Conservation (phyloP, 2,113 vertebrate species). For the Lophochroa leadbeateri region DNA sequence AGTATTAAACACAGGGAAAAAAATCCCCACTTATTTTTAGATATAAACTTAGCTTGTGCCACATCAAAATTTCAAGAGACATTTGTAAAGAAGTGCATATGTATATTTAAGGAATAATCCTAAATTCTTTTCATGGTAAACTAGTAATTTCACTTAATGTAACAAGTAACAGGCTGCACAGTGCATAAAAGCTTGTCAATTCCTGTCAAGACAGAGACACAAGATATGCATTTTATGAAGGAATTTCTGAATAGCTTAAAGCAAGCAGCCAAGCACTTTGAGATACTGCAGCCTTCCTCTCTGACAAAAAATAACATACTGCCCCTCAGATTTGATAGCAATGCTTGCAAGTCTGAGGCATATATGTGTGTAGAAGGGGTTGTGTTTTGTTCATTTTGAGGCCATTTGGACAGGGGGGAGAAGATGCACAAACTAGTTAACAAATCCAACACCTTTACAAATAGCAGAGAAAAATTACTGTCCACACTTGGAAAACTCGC, state of each 20-base stretch:
- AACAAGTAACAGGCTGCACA: not conserved
- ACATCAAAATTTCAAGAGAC: not conserved
- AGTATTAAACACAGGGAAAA: not conserved
- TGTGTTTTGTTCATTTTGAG: not conserved
- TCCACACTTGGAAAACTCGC: not conserved
- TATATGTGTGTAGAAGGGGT: not conserved
- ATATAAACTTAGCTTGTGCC: not conserved
- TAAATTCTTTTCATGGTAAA: not conserved
- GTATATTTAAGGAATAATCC: not conserved
- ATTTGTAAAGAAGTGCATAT: not conserved
- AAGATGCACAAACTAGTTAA: not conserved
- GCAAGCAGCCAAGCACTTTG: not conserved
- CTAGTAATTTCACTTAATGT: not conserved
- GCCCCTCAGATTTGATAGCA: not conserved
- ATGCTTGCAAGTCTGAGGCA: not conserved
- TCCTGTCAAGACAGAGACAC: not conserved
- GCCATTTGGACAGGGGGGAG: accelerated
- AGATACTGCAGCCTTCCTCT: not conserved
- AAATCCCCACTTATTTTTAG: not conserved
- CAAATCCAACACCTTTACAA: not conserved
- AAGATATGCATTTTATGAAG: not conserved
- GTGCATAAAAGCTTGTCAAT: not conserved
- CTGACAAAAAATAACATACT: not conserved
- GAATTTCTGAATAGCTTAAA: not conserved
- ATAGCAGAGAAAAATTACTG: not conserved